A percentile compares a stretch with the other conserved stretches of the same genome.
Conservation (phyloP, 2,888 invertebrate species). For the Phaonia tiefii region DNA sequence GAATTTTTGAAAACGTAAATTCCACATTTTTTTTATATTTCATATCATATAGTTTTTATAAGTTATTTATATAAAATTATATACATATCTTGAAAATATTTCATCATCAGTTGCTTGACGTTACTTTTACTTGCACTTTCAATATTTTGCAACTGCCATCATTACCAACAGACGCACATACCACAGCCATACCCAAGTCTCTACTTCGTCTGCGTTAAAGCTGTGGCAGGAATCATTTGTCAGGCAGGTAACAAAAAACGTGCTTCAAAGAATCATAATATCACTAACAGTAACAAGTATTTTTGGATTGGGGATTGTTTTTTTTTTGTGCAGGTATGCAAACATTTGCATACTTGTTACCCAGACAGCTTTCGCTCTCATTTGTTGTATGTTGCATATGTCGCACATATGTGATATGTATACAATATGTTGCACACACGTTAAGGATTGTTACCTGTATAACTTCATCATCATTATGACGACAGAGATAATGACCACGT, state of each 20-base stretch:
- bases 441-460: slow-evolving; percentile 46
- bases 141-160: slow-evolving; percentile 48
- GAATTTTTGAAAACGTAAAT: too few species aligned
- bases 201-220: slow-evolving; percentile 17
- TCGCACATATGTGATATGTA: too few species aligned
- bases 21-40: too few species aligned
- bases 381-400: slow-evolving; percentile 59
- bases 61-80: too few species aligned
- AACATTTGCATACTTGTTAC: slow-evolving; percentile 64
- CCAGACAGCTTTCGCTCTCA: slow-evolving; percentile 67
- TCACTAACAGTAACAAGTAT: slow-evolving; percentile 30
- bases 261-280: slow-evolving; percentile 58
- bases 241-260: slow-evolving; percentile 56
- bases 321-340: slow-evolving; percentile 1
- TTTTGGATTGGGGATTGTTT: not conserved
- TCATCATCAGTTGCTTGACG: slow-evolving; percentile 52
- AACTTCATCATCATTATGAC: slow-evolving; percentile 12
- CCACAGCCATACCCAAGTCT: slow-evolving; percentile 40
- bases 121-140: slow-evolving; percentile 66
- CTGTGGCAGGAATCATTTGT: slow-evolving; percentile 62
- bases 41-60: too few species aligned
- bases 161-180: slow-evolving; percentile 41
- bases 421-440: not conserved
- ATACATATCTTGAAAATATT: slow-evolving; percentile 39
- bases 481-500: not conserved